Evolutionary conservation across 2,888 invertebrate species (phyloP), one percentile per base, ranked within the genome.

Genomic region (Lottia gigantea): DNA sequence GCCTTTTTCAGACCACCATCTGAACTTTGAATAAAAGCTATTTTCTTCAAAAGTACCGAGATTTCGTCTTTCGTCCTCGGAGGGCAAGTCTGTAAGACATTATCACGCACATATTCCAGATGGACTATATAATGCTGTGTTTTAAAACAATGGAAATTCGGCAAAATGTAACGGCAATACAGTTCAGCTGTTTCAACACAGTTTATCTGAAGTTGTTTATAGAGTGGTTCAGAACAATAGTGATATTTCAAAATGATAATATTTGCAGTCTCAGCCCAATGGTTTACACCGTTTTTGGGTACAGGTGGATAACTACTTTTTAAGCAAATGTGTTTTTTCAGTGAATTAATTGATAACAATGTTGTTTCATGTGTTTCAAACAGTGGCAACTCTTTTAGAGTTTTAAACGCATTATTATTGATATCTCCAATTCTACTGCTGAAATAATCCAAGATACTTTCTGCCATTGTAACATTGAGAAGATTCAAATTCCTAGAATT

Each of bases 1-100:
- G 79, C 82, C 26, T 67, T 66, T 61, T 71, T 67, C 40, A 76
- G 70, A 4, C 46, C 66, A 11, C 78, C 80, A 55, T 76, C 71
- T 40, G 63, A 69, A 47, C 69, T 73, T n/a, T 74, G 72, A 19
- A 78, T 71, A 62, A 79, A 77, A 3, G 73, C 67, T 11, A 78
- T 66, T 2, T 62, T 25, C 64, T 71, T 70, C 40, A 83, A 67
- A 26, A 71, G 64, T 15, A 68, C 45, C 26, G 75, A 23, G 40
- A 82, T 71, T 0, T 62, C n/a, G 2, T 71, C 46, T 46, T 67
- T n/a, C 76, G 73, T 14, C 68, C 68, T 46, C 6, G 31, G 6
- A 31, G 31, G 31, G 31, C 14, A 15, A 15, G 31, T 45, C 3
- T 26, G 14, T 2, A 68, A 26, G 2, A 75, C 26, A 19, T 23